Evolutionary conservation across 2,888 invertebrate species (phyloP).

Genomic region (Elaeidobius kamerunicus): DNA sequence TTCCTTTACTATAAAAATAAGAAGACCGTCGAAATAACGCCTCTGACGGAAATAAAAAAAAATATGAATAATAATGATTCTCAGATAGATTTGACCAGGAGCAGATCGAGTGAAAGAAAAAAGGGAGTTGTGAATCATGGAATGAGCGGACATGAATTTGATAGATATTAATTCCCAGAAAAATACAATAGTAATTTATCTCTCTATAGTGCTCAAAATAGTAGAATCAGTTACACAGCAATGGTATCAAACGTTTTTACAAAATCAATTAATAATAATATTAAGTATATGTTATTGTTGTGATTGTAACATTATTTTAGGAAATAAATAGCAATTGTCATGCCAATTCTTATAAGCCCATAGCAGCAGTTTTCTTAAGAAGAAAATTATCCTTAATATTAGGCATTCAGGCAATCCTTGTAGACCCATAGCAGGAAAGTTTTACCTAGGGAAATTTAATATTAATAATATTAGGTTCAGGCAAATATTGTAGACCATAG

Average conservation of each 20-base stretch:
- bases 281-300: background rate
- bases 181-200: background rate
- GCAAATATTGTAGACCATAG: too few relatives aligned
- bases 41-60: slow-evolving; percentile 9
- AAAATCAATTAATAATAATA: background rate
- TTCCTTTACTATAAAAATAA: slow-evolving; percentile 45
- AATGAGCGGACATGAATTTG: slow-evolving; percentile 41
- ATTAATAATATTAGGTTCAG: too few relatives aligned
- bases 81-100: slow-evolving; percentile 15
- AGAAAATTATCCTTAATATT: too few relatives aligned
- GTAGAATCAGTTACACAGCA: background rate
- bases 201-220: background rate
- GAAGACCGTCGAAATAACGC: slow-evolving; percentile 20
- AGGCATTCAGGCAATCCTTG: too few relatives aligned
- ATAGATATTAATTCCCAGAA: slow-evolving; percentile 40
- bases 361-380: too few relatives aligned
- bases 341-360: too few relatives aligned
- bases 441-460: too few relatives aligned
- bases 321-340: background rate
- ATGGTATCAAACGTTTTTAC: background rate
- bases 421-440: too few relatives aligned
- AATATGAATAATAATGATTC: slow-evolving; percentile 12
- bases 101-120: slow-evolving; percentile 10
- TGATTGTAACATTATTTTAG: background rate
- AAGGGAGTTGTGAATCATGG: slow-evolving; percentile 34